Evolutionary conservation across 2,113 vertebrate genomes (phyloP), one percentile per base, ranked within the genome.

Genomic region (Mobula hypostoma): DNA sequence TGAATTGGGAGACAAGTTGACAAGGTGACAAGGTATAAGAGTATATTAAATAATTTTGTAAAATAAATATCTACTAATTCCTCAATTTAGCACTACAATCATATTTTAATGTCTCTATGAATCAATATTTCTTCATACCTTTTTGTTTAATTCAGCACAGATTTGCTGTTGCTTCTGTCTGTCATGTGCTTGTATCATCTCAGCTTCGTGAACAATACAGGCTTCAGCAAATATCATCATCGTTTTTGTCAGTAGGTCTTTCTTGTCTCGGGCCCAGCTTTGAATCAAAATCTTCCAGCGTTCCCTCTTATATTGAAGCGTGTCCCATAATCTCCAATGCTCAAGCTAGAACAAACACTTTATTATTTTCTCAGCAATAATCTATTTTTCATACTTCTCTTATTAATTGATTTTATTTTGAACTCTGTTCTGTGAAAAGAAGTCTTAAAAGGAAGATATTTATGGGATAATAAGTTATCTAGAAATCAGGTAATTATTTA

Each of bases 91-190:
- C 72, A 66, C 85, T 90, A 29, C 27, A 88, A 15, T 12, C 58
- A 88, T 8, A 88, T 93, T 93, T 36, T 72, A 56, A 74, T 76
- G 68, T 74, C 21, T 93, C 12, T 17, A 72, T 72, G 40, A 93
- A 93, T 76, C 68, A 76, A 74, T 40, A 68, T 93, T 72, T 79
- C 48, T 94, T 29, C 95, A 36, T 94, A 99, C 99, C 97, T 99
- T 98, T 94, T 97, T 96, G 95, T 96, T 98, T 95, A 99, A 97
- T 32, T 96, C 96, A 32, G 95, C 96, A 95, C 98, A 99, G 94
- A 98, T 95, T 94, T 98, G 96, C 96, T 97, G 97, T 24, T 99
- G 98, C 94, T 95, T 97, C 94, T 95, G 97, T 48, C 97, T 97
- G 95, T 96, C 96, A 82, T 95, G 95, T 74, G 97, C 96, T 95